Conservation (phyloP, 2,888 invertebrate species). For the Pristionchus maxplancki region DNA sequence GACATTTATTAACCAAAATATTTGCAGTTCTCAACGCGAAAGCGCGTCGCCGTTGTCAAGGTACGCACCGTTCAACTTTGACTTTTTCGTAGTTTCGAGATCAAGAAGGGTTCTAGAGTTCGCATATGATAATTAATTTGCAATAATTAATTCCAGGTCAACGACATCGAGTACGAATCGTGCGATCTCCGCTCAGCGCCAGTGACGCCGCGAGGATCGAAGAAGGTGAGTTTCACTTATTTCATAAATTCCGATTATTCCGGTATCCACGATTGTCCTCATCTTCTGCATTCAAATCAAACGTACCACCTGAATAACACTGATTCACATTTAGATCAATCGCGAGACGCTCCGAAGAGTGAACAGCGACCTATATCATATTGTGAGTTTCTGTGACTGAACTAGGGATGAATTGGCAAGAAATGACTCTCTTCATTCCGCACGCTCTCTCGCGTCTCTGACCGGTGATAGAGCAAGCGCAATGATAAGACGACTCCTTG, state of each 20-base stretch:
- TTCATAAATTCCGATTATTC: not conserved
- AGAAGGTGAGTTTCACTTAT: not conserved
- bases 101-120: too few species aligned
- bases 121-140: not conserved
- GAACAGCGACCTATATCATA: constrained; percentile 46
- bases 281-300: too few species aligned
- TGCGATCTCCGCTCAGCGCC: not conserved
- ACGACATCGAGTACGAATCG: constrained; percentile 24
- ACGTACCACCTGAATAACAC: too few species aligned
- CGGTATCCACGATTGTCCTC: too few species aligned
- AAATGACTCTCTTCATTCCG: too few species aligned
- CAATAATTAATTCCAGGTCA: not conserved
- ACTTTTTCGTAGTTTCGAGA: not conserved
- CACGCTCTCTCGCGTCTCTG: too few species aligned
- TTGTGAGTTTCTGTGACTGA: not conserved
- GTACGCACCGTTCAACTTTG: not conserved
- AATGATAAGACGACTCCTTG: not conserved
- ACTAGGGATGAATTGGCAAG: not conserved
- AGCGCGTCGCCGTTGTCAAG: constrained; percentile 68
- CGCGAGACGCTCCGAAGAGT: constrained; percentile 5
- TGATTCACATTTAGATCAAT: too few species aligned
- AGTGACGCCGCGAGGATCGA: not conserved
- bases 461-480: too few species aligned
- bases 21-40: constrained; percentile 71
- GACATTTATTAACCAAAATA: not conserved